Percentiles rank a stretch among this genome's conserved stretches.
These are phyloP conservation scores for Ceratosolen fusciceps DNA, from an alignment of 1,140 invertebrate genomes.

Conservation along the genomic window DNA sequence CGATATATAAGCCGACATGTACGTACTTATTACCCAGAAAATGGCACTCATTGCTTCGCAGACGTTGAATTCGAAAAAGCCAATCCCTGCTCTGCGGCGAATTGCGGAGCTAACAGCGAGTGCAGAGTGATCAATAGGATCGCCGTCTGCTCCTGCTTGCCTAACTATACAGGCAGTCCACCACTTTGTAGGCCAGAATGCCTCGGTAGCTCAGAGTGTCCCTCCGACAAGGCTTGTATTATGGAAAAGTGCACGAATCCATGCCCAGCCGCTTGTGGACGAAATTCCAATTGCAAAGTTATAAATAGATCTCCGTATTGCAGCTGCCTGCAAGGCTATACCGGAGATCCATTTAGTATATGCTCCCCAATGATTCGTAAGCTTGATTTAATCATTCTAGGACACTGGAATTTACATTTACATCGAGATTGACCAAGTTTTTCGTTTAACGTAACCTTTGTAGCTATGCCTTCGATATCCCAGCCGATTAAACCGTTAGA, in stretches of 20 bases:
- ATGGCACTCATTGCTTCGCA: conserved; percentile 50
- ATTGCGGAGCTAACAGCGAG: conserved; percentile 73
- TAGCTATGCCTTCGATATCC: neutral
- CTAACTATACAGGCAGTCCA: conserved; percentile 76
- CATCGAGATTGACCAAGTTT: too few species aligned
- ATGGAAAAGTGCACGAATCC: conserved; percentile 79
- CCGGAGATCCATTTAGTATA: conserved; percentile 83
- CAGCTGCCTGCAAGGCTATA: conserved; percentile 78
- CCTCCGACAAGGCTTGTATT: conserved; percentile 76
- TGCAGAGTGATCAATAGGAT: conserved; percentile 70
- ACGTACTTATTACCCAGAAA: too few species aligned
- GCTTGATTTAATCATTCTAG: conserved; percentile 54
- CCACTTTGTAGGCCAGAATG: conserved; percentile 78
- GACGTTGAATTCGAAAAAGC: conserved; percentile 70
- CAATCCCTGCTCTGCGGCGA: conserved; percentile 72
- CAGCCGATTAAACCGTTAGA: conserved; percentile 64
- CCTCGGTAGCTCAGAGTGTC: conserved; percentile 77
- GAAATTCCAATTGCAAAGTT: conserved; percentile 79
- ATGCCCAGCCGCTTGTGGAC: conserved; percentile 79
- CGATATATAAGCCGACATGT: conserved; percentile 29
- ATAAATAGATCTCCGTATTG: conserved; percentile 80
- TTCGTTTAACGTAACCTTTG: too few species aligned
- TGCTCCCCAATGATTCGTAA: conserved; percentile 77
- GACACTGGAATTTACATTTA: too few species aligned
- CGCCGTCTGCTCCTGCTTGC: conserved; percentile 79